Conservation (phyloP, 2,797 vertebrate species). For the Acrocephalus scirpaceus region DNA sequence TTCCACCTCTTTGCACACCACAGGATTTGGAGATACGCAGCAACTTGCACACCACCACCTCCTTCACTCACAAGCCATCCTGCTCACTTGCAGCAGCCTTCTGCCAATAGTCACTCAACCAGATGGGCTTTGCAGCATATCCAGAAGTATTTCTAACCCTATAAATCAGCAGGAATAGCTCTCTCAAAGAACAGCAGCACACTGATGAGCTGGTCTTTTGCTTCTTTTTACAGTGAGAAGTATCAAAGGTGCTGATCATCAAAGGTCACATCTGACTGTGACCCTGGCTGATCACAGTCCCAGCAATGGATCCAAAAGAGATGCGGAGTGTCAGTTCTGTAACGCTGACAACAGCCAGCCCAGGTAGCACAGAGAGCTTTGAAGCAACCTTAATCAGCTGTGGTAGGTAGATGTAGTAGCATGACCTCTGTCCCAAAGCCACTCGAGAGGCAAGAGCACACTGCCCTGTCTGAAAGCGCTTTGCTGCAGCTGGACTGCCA, state of each 20-base stretch:
- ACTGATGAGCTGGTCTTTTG: background rate
- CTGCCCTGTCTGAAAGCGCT: fast-evolving
- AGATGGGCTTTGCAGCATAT: background rate
- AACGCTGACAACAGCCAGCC: background rate
- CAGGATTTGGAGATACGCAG: background rate
- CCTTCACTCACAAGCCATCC: background rate
- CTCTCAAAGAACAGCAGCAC: background rate
- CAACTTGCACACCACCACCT: background rate
- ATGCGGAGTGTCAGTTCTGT: fast-evolving
- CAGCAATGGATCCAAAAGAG: background rate
- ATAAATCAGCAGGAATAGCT: background rate
- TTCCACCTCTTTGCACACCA: background rate
- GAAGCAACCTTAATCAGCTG: background rate
- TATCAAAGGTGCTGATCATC: background rate
- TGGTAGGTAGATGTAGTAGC: background rate
- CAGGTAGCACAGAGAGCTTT: background rate
- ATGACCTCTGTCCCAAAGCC: background rate
- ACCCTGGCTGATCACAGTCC: background rate
- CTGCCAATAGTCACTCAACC: background rate
- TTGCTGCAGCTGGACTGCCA: background rate
- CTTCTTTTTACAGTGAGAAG: background rate
- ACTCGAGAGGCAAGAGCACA: background rate
- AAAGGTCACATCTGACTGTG: too few species aligned
- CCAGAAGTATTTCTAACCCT: background rate
- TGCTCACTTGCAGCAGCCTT: background rate